A percentile compares a stretch with the other conserved stretches of the same genome.
Evolutionary conservation across 1,140 invertebrate species (phyloP).

Genomic region (Drepana arcuata): DNA sequence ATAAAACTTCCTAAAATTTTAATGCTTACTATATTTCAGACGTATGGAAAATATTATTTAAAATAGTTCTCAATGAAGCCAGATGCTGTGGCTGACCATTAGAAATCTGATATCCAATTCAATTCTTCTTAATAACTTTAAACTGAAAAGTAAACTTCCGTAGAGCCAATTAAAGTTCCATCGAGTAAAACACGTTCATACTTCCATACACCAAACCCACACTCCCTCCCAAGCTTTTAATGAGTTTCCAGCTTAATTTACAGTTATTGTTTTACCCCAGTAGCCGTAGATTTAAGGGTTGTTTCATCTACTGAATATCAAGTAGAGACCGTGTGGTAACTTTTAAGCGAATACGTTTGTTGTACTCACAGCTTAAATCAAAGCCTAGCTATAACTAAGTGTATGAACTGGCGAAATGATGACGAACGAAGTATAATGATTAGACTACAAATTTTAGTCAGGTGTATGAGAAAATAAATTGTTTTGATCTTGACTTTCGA

Average conservation of each 20-base stretch:
- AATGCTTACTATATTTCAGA: too few relatives aligned
- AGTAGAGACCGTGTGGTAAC: conserved; percentile 20
- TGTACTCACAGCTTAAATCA: conserved; percentile 16
- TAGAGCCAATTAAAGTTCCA: conserved; percentile 50
- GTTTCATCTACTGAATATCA: conserved; percentile 28
- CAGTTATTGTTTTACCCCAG: conserved; percentile 58
- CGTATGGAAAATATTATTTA: too few relatives aligned
- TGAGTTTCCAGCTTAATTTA: conserved; percentile 62
- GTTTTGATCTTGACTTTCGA: too few relatives aligned
- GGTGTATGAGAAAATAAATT: too few relatives aligned
- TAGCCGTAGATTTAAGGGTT: conserved; percentile 32
- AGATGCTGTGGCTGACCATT: too few relatives aligned
- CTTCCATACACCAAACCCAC: conserved; percentile 20
- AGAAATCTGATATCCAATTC: too few relatives aligned
- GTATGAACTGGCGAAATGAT: too few relatives aligned
- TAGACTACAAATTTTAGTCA: too few relatives aligned
- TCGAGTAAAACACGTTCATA: conserved; percentile 41
- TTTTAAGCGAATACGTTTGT: conserved; percentile 25
- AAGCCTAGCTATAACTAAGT: background rate
- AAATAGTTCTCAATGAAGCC: too few relatives aligned
- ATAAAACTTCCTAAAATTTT: too few relatives aligned
- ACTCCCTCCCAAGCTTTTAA: conserved; percentile 38
- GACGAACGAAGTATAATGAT: too few relatives aligned
- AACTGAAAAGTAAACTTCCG: conserved; percentile 22
- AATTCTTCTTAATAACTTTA: too few relatives aligned